Percentiles rank a stretch among this genome's conserved stretches.
These are phyloP conservation scores for Lates calcarifer DNA, from an alignment of 2,113 vertebrate species.

Conservation along the genomic window DNA sequence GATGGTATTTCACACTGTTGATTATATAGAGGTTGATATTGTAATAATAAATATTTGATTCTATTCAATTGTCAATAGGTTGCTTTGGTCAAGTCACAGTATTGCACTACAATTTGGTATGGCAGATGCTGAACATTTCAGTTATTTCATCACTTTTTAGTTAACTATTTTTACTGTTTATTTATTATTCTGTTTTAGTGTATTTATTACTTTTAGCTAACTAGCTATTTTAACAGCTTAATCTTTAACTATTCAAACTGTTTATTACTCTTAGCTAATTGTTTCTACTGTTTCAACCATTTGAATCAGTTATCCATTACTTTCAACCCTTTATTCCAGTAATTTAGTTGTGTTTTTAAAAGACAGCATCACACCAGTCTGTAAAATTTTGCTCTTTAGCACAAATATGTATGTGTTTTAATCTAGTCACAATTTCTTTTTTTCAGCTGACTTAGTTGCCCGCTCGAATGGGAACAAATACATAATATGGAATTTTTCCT, in stretches of 20 bases:
- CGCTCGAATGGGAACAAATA: too few relatives aligned
- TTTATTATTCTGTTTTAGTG: neutral
- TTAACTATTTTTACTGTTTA: neutral
- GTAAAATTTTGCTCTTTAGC: too few relatives aligned
- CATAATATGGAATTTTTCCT: conserved; percentile 1
- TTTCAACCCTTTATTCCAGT: neutral
- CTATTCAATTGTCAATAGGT: neutral
- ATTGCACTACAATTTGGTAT: neutral
- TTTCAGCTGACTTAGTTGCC: neutral
- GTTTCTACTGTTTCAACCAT: neutral
- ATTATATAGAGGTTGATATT: neutral
- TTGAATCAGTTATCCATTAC: too few relatives aligned
- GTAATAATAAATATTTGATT: too few relatives aligned
- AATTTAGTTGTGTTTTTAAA: neutral
- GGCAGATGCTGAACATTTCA: neutral
- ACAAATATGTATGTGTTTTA: neutral
- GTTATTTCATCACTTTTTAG: neutral
- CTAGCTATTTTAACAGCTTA: neutral
- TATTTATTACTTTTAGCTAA: neutral
- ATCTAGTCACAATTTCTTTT: neutral
- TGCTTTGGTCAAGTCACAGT: neutral
- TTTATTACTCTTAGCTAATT: neutral
- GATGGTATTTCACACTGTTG: neutral
- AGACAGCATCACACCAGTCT: too few relatives aligned
- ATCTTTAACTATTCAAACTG: too few relatives aligned